These are phyloP conservation scores for Aphidius ervi DNA, from an alignment of 1,140 invertebrate species.

Conservation along the genomic window DNA sequence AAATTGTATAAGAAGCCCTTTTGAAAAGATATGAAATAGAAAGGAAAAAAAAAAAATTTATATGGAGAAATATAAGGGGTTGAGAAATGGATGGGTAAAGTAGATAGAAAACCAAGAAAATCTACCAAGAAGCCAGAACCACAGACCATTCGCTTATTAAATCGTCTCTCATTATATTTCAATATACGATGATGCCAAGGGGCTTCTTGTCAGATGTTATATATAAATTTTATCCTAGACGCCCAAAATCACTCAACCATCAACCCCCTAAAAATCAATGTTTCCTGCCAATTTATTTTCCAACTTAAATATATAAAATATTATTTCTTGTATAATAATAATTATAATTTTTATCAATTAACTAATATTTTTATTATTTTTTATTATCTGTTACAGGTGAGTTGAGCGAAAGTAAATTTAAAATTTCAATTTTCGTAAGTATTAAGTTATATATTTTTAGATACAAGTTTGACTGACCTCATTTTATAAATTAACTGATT, in stretches of 20 bases:
- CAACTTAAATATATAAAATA: no score
- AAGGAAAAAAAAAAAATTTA: no score
- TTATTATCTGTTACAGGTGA: constrained; percentile 30
- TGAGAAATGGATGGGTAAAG: not conserved
- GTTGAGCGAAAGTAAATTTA: constrained; percentile 7
- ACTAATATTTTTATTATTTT: not conserved
- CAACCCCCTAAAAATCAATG: no score
- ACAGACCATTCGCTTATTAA: constrained; percentile 37
- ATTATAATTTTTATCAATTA: not conserved
- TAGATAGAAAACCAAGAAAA: constrained; percentile 3
- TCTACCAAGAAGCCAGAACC: constrained; percentile 14
- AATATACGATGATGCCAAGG: constrained; percentile 32
- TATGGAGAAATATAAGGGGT: constrained; percentile 21
- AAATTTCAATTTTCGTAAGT: no score
- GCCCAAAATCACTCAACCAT: no score
- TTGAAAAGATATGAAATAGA: no score
- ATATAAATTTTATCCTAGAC: no score
- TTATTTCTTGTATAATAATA: no score
- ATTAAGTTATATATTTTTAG: constrained; percentile 1
- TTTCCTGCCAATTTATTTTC: no score
- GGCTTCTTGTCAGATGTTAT: not conserved
- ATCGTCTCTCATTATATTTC: constrained; percentile 40
- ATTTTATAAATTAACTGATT: constrained; percentile 7
- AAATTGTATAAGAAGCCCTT: no score
- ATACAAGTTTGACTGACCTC: constrained; percentile 2